phyloP scores from a whole-genome alignment of 2,888 invertebrate species.

The Ypsolopha scabrella region DNA sequence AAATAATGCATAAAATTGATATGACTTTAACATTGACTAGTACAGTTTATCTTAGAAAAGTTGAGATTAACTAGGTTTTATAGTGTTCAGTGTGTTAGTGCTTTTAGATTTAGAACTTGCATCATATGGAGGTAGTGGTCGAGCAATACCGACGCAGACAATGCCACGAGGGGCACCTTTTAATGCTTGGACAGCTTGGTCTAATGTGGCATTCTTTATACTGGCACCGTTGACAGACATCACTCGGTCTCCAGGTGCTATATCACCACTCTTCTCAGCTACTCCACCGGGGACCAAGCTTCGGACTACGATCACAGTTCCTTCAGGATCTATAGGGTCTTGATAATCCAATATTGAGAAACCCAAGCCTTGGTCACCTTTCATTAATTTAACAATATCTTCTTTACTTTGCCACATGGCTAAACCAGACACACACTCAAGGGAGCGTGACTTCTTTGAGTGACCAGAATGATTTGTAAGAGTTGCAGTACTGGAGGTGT shows the following conservation, averaged over 20 bases:
- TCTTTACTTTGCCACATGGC: slow-evolving; percentile 98
- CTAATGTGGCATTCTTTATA: slow-evolving; percentile 91
- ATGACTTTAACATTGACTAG: slow-evolving; percentile 61
- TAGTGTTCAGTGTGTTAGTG: slow-evolving; percentile 40
- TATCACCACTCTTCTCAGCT: slow-evolving; percentile 94
- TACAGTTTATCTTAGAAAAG: slow-evolving; percentile 23
- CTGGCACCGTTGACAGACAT: slow-evolving; percentile 92
- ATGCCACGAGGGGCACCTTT: slow-evolving; percentile 93
- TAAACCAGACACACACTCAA: slow-evolving; percentile 94
- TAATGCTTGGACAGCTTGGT: slow-evolving; percentile 95
- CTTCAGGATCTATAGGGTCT: slow-evolving; percentile 95
- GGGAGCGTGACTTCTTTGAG: slow-evolving; percentile 86
- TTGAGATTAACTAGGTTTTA: slow-evolving; percentile 52
- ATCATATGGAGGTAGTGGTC: slow-evolving; percentile 75
- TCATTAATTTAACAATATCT: slow-evolving; percentile 90
- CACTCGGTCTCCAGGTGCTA: slow-evolving; percentile 95
- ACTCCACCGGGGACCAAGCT: slow-evolving; percentile 98
- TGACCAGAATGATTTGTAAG: slow-evolving; percentile 75
- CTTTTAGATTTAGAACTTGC: slow-evolving; percentile 49
- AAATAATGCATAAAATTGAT: slow-evolving; percentile 29
- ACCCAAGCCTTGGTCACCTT: slow-evolving; percentile 96
- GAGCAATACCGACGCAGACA: slow-evolving; percentile 92
- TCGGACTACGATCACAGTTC: slow-evolving; percentile 96
- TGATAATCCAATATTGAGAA: slow-evolving; percentile 98
- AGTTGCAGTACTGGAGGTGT: slow-evolving; percentile 87